Conservation (phyloP, 2,113 vertebrate species). For the Panthera uncia region DNA sequence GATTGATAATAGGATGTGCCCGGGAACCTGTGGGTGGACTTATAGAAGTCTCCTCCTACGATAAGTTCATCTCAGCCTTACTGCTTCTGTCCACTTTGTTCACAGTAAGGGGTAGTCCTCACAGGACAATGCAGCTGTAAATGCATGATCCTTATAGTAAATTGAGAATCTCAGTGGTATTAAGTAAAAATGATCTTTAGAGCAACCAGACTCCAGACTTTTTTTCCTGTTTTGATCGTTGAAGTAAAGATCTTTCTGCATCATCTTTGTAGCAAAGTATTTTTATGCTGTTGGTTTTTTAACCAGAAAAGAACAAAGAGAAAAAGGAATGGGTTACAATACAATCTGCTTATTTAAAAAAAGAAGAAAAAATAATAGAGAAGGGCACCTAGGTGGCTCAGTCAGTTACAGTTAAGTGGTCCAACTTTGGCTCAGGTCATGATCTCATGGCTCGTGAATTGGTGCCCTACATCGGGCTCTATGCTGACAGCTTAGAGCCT, state of each 20-base stretch:
- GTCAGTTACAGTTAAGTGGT: too few relatives aligned
- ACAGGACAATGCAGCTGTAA: not conserved
- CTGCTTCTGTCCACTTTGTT: not conserved
- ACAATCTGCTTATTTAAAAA: not conserved
- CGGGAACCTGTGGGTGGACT: not conserved
- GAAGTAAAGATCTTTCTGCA: not conserved
- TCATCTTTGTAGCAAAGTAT: not conserved
- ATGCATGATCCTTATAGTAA: slow-evolving; percentile 12
- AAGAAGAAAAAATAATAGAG: too few relatives aligned
- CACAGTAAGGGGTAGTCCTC: not conserved
- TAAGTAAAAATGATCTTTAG: slow-evolving; percentile 50
- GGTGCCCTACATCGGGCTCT: too few relatives aligned
- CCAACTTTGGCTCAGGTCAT: too few relatives aligned
- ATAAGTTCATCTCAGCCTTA: not conserved
- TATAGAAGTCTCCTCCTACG: not conserved
- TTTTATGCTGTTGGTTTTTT: not conserved
- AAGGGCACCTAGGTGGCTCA: too few relatives aligned
- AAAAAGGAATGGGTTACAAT: not conserved
- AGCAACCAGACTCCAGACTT: slow-evolving; percentile 45
- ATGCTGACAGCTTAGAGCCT: too few relatives aligned
- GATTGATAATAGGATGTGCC: not conserved
- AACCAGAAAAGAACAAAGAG: not conserved
- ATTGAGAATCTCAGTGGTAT: not conserved
- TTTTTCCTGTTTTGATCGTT: not conserved
- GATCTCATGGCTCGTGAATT: too few relatives aligned